Evolutionary conservation across 2,888 invertebrate genomes (phyloP).

Genomic region (Euphydryas editha): DNA sequence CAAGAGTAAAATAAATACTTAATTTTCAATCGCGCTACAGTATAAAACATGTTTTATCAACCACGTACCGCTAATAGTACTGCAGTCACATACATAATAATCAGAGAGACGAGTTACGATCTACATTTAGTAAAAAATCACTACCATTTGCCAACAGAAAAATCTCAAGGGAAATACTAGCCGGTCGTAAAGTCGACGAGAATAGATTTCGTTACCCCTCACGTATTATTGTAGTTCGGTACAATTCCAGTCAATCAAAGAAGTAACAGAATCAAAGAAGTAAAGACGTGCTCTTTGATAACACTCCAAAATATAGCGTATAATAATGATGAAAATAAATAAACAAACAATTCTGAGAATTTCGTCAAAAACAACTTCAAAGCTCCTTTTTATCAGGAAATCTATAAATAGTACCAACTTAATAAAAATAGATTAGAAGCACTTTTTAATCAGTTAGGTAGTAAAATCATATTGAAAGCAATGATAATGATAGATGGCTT

Average conservation of each 20-base stretch:
- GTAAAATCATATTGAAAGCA: no score
- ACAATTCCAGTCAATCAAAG: constrained; percentile 11
- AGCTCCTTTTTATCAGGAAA: no score
- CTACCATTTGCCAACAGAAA: constrained; percentile 14
- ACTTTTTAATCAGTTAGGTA: no score
- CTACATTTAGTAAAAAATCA: constrained; percentile 23
- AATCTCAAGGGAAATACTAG: constrained; percentile 14
- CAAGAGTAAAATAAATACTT: neutral
- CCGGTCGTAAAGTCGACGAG: constrained; percentile 23
- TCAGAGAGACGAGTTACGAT: constrained; percentile 6
- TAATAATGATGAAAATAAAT: no score
- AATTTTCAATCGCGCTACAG: neutral
- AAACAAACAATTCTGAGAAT: no score
- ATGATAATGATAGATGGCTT: no score
- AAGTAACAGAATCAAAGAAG: neutral
- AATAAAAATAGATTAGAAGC: no score
- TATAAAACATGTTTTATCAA: neutral
- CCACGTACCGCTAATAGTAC: neutral
- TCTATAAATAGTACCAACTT: no score
- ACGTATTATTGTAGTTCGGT: neutral
- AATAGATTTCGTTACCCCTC: constrained; percentile 22
- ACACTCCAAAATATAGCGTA: no score
- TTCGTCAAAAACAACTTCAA: no score
- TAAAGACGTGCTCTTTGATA: no score
- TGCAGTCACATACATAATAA: constrained; percentile 6